Evolutionary conservation across 2,888 invertebrate genomes (phyloP).

Genomic region (Caenorhabditis macrosperma): DNA sequence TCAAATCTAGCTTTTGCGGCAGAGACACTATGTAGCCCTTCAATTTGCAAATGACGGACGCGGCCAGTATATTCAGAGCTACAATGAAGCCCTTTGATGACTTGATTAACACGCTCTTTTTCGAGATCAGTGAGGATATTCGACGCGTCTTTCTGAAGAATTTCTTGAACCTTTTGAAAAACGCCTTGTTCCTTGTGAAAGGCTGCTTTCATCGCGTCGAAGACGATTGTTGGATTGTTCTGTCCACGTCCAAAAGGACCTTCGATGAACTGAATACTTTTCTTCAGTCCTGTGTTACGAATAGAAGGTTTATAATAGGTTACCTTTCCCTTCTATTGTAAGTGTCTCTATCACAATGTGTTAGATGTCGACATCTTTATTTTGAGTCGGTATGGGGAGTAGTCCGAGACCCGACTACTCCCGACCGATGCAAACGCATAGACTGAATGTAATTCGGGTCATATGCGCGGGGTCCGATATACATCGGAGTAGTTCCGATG

Average conservation of each 20-base stretch:
- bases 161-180: conserved; percentile 36
- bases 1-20: conserved; percentile 13
- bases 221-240: conserved; percentile 51
- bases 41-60: conserved; percentile 13
- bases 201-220: conserved; percentile 64
- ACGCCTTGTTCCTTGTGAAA: conserved; percentile 59
- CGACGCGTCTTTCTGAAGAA: neutral
- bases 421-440: no score
- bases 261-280: conserved; percentile 58
- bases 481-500: no score
- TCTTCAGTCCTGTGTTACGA: no score
- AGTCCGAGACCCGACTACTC: no score
- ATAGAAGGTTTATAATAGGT: no score
- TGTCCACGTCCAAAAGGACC: conserved; percentile 54
- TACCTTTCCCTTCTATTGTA: no score
- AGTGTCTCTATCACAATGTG: no score
- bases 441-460: no score
- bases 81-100: conserved; percentile 46
- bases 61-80: conserved; percentile 22
- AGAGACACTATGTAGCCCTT: conserved; percentile 30
- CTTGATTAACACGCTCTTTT: neutral
- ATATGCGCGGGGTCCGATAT: no score
- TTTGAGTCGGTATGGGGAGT: no score
- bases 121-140: neutral
- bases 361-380: no score